These are phyloP conservation scores for Tachystola acroxantha DNA, from an alignment of 2,888 invertebrate species.

Conservation along the genomic window DNA sequence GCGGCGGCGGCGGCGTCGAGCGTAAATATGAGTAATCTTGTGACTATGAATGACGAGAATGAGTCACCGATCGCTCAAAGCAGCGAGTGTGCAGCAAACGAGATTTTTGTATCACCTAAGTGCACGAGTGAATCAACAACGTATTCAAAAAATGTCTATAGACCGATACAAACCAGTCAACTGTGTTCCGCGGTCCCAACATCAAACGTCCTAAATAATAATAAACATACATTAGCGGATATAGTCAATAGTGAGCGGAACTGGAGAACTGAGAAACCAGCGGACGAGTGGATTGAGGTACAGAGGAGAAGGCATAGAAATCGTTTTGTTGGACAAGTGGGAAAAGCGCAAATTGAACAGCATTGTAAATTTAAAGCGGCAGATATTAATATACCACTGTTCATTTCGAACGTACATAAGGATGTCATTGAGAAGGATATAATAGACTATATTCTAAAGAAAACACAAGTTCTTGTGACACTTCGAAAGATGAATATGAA, in stretches of 20 bases:
- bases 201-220: too few relatives aligned
- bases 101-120: too few relatives aligned
- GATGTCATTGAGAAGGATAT: not conserved
- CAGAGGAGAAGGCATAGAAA: not conserved
- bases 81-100: too few relatives aligned
- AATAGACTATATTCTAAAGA: not conserved
- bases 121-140: too few relatives aligned
- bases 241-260: not conserved
- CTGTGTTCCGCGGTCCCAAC: too few relatives aligned
- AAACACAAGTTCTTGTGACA: not conserved
- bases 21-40: too few relatives aligned
- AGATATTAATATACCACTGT: constrained; percentile 1
- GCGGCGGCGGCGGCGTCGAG: too few relatives aligned
- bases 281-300: constrained; percentile 1
- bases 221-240: not conserved
- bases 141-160: too few relatives aligned
- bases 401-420: not conserved
- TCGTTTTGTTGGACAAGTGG: not conserved
- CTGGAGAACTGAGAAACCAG: not conserved
- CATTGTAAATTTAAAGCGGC: constrained; percentile 3
- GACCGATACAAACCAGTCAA: too few relatives aligned
- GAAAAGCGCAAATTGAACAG: not conserved
- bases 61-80: too few relatives aligned
- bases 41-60: too few relatives aligned
- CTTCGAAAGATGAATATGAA: not conserved